These are phyloP conservation scores for Hydrochoerus hydrochaeris DNA, from an alignment of 2,113 vertebrate genomes.

Conservation along the genomic window DNA sequence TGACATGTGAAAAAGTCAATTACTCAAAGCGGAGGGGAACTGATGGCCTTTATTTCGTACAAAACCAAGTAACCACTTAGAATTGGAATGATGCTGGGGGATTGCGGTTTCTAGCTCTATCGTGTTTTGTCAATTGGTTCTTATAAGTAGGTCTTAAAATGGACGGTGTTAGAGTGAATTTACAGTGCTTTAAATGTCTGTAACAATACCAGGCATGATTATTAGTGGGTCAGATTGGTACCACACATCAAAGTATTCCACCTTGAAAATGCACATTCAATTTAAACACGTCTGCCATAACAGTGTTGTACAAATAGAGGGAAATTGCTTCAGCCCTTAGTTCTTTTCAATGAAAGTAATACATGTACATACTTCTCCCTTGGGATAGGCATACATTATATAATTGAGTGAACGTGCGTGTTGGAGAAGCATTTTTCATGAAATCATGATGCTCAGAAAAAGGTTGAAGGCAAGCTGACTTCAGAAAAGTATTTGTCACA, in stretches of 20 bases:
- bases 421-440: background rate
- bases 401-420: background rate
- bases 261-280: background rate
- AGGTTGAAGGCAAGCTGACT: background rate
- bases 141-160: background rate
- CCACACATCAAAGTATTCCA: background rate
- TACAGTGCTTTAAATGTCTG: background rate
- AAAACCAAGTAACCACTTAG: background rate
- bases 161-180: background rate
- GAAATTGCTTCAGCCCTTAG: background rate
- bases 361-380: background rate
- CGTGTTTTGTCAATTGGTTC: background rate
- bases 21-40: background rate
- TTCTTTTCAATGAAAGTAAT: background rate
- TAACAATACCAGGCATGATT: background rate
- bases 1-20: conserved; percentile 47
- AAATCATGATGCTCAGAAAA: background rate
- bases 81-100: background rate
- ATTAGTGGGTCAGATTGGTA: background rate
- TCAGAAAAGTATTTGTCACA: background rate
- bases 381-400: background rate
- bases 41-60: background rate
- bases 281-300: background rate
- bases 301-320: background rate
- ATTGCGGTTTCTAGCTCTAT: background rate